Evolutionary conservation across 1,140 invertebrate genomes (phyloP).

Genomic region (Drosophila athabasca): DNA sequence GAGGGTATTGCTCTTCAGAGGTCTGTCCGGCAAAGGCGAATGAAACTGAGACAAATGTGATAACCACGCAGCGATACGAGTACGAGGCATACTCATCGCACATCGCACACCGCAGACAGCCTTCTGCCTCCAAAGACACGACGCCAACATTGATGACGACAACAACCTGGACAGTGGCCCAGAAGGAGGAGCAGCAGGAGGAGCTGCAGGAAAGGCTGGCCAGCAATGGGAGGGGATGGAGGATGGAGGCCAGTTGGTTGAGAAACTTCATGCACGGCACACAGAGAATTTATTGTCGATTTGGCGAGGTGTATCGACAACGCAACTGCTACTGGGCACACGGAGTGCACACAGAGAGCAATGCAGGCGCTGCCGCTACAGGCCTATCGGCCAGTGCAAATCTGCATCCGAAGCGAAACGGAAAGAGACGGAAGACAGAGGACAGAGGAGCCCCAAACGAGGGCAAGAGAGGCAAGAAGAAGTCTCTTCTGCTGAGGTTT

Average conservation of each 20-base stretch:
- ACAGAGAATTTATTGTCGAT: constrained; percentile 83
- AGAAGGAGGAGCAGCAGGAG: constrained; percentile 4
- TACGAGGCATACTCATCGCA: constrained; percentile 11
- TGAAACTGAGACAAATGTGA: constrained; percentile 79
- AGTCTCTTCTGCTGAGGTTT: constrained; percentile 72
- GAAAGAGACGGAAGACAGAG: constrained; percentile 1
- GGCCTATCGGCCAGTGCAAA: constrained; percentile 65
- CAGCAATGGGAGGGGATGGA: neutral
- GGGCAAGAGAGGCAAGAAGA: neutral
- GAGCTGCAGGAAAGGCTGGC: neutral
- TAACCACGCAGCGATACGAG: constrained; percentile 78
- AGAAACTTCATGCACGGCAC: constrained; percentile 63
- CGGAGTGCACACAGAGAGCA: constrained; percentile 35
- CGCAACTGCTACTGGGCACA: constrained; percentile 83
- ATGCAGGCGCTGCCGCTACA: constrained; percentile 35
- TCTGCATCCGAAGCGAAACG: constrained; percentile 61
- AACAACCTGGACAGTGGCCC: neutral
- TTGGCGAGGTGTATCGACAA: constrained; percentile 83
- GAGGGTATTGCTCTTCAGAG: constrained; percentile 30
- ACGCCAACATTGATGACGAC: constrained; percentile 41
- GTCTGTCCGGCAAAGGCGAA: constrained; percentile 36
- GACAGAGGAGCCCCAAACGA: constrained; percentile 7
- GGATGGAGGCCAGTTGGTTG: neutral
- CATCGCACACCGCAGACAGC: constrained; percentile 25
- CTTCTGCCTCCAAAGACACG: constrained; percentile 49